Evolutionary conservation across 2,113 vertebrate genomes (phyloP).

Genomic region (Dicrurus megarhynchus): DNA sequence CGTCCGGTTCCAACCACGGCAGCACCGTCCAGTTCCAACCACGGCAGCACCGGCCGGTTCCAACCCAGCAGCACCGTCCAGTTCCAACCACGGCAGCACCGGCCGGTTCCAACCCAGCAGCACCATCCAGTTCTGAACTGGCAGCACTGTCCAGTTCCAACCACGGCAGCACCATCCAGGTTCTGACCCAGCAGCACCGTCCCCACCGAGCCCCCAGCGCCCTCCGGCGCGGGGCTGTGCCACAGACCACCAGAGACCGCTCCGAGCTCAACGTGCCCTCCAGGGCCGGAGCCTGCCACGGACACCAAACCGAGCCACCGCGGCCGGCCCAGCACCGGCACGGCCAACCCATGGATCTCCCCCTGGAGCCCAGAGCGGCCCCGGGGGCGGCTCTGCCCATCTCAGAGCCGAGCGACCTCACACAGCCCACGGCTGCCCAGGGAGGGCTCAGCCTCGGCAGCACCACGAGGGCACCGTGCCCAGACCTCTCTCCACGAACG

Average conservation of each 20-base stretch:
- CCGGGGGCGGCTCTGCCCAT: background rate
- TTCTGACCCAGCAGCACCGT: rapidly evolving
- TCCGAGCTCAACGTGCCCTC: background rate
- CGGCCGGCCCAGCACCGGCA: rapidly evolving
- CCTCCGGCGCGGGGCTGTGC: background rate
- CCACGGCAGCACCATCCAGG: background rate
- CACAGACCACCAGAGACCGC: background rate
- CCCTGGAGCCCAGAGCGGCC: rapidly evolving
- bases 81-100: background rate
- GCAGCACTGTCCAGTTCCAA: background rate
- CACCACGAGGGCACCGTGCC: rapidly evolving
- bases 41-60: background rate
- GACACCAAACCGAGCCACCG: background rate
- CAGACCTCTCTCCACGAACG: rapidly evolving
- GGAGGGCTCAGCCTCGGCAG: background rate
- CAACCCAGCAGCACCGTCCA: rapidly evolving
- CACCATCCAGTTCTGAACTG: no score
- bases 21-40: background rate
- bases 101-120: background rate
- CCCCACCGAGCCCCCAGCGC: rapidly evolving
- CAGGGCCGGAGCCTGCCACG: background rate
- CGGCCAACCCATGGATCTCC: rapidly evolving
- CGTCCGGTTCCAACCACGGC: no score
- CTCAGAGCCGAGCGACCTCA: rapidly evolving
- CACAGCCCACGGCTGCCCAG: background rate